Evolutionary conservation across 1,140 invertebrate genomes (phyloP), one percentile per base, ranked within the genome.

Genomic region (Bombus superbus): DNA sequence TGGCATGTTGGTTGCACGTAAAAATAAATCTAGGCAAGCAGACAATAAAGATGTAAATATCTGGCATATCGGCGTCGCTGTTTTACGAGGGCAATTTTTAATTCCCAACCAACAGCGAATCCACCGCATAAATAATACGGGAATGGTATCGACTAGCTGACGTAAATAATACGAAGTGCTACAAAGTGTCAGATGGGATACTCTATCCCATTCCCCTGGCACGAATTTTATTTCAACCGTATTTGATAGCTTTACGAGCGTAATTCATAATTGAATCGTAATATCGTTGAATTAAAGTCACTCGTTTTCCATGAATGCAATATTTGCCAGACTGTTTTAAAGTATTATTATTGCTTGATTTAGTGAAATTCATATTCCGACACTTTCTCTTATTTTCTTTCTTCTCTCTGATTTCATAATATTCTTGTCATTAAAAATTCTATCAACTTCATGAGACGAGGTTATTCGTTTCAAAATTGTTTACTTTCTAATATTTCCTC

Each of bases 11-110:
- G 22, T 35, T 6, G 40, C 22, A 32, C 3, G 32, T 47, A 40
- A 35, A 71, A 71, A 53, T 57, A 32, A 66, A 69, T 32, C 9
- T 35, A 40, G 2, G 22, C 25, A n/a, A 71, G 4, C 28, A 40
- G 35, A 71, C 13, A 64, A 74, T 82, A 82, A 82, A 82, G 62
- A 64, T 74, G 40, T 44, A 64, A 62, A 74, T 69, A 72, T 44
- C 80, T 47, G 3, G 40, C 38, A 38, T 62, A 38, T 44, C 40
- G 25, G 32, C 40, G 35, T 59, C n/a, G 6, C 18, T 40, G n/a
- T 42, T 74, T 74, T 44, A 64, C 15, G 22, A 73, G 28, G 22
- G 53, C 22, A 44, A 82, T 82, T 82, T 82, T 74, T 82, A 74
- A 74, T 53, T 74, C 22, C 3, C 22, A 13, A 35, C n/a, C 13